Percentiles rank a stretch among this genome's conserved stretches.
phyloP scores from a whole-genome alignment of 2,797 vertebrate genomes.

The Sebastiscus albofasciatus region DNA sequence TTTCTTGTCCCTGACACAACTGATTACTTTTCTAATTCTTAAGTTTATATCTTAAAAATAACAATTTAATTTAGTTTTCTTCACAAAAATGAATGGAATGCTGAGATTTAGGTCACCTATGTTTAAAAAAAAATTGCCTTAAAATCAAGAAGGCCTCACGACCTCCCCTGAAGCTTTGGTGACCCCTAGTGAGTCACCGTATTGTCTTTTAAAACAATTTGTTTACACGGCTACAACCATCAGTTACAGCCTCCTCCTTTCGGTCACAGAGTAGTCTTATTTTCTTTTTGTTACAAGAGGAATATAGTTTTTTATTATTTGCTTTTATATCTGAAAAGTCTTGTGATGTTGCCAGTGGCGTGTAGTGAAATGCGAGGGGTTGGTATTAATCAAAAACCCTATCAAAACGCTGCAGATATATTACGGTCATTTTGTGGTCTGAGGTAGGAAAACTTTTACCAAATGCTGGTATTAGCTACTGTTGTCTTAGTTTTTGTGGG shows the following conservation, averaged over 20 bases:
- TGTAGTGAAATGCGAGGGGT: not conserved
- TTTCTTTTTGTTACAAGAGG: not conserved
- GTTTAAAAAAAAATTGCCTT: too few relatives aligned
- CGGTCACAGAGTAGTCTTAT: not conserved
- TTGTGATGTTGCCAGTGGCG: not conserved
- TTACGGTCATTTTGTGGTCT: not conserved
- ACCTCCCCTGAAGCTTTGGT: too few relatives aligned
- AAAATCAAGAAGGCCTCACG: too few relatives aligned
- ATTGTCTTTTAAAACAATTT: not conserved
- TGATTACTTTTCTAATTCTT: rapidly evolving
- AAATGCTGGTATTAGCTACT: not conserved
- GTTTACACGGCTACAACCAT: not conserved
- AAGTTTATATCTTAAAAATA: too few relatives aligned
- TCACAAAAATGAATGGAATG: too few relatives aligned
- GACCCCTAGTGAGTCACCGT: too few relatives aligned
- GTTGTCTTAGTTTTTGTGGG: not conserved
- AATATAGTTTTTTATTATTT: not conserved
- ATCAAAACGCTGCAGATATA: not conserved
- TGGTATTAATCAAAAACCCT: not conserved
- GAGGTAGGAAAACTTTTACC: not conserved
- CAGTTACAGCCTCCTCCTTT: not conserved
- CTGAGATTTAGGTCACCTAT: too few relatives aligned
- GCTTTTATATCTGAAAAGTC: not conserved
- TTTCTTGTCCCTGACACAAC: too few relatives aligned
- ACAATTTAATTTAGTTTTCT: too few relatives aligned